Evolutionary conservation across 2,797 vertebrate species (phyloP).

Genomic region (Aulostomus chinensis): DNA sequence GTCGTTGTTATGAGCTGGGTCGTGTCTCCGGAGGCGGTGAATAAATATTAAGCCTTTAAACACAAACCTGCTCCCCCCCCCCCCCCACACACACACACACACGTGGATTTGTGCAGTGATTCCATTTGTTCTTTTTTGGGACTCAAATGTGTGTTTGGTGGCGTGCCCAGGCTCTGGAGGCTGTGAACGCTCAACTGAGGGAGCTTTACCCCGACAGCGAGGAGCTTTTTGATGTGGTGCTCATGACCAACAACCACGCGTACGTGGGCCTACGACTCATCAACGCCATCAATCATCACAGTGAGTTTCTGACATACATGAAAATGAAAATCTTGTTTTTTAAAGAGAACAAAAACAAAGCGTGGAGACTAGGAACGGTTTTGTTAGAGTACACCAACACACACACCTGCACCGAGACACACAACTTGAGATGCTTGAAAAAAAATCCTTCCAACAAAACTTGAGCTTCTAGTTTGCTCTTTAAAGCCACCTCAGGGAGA

Average conservation of each 20-base stretch:
- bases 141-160: constrained; percentile 16
- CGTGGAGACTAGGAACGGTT: too few species aligned
- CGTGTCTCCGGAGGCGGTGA: constrained; percentile 18
- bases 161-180: constrained; percentile 87
- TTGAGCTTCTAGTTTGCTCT: too few species aligned
- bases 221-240: constrained; percentile 95
- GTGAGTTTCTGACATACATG: constrained; percentile 74
- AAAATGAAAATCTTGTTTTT: too few species aligned
- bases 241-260: constrained; percentile 95
- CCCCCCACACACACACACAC: constrained; percentile 1
- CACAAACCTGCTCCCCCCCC: constrained; percentile 3
- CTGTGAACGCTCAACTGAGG: constrained; percentile 87
- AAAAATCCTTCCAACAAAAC: too few species aligned
- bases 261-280: constrained; percentile 93
- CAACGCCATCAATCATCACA: constrained; percentile 95
- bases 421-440: too few species aligned
- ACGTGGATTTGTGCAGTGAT: too few species aligned
- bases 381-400: too few species aligned
- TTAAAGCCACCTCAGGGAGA: too few species aligned
- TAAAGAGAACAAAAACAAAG: too few species aligned
- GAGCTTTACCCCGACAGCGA: constrained; percentile 92
- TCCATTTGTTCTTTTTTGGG: neutral
- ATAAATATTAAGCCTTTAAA: constrained; percentile 16
- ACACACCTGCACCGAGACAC: too few species aligned
- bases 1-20: neutral